Conservation (phyloP, 2,888 invertebrate species). For the Eugnorisma glareosa region DNA sequence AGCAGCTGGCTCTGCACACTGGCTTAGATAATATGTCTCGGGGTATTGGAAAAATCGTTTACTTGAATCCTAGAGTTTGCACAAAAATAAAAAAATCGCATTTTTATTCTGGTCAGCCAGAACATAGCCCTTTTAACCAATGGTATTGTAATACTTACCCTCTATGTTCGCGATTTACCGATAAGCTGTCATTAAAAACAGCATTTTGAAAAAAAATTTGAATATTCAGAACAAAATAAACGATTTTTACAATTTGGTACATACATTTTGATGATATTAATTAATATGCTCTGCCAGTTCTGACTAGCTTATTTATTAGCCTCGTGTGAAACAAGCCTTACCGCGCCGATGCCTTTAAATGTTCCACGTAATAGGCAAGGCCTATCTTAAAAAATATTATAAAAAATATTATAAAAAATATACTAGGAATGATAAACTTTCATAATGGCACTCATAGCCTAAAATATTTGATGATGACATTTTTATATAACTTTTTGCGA, state of each 20-base stretch:
- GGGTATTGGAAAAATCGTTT: neutral
- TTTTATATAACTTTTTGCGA: slow-evolving; percentile 24
- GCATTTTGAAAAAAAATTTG: neutral
- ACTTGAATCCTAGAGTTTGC: neutral
- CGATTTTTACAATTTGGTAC: neutral
- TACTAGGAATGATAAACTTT: slow-evolving; percentile 79
- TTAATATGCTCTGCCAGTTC: neutral
- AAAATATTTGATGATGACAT: slow-evolving; percentile 77
- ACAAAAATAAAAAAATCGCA: neutral
- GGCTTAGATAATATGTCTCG: neutral
- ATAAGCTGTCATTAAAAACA: neutral
- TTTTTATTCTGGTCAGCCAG: neutral
- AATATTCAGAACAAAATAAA: neutral
- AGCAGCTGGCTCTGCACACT: neutral
- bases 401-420: no score
- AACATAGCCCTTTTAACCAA: neutral
- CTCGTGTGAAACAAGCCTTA: slow-evolving; percentile 11
- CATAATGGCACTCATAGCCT: slow-evolving; percentile 89
- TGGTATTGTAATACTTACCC: neutral
- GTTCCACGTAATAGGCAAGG: slow-evolving; percentile 29
- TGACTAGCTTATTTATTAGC: slow-evolving; percentile 15
- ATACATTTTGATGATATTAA: neutral
- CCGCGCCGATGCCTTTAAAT: slow-evolving; percentile 2
- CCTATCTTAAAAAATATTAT: slow-evolving; percentile 58
- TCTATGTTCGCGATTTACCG: neutral